Base-by-base conservation (phyloP, 2,797 vertebrate genomes). In the Coregonus sp. region DNA sequence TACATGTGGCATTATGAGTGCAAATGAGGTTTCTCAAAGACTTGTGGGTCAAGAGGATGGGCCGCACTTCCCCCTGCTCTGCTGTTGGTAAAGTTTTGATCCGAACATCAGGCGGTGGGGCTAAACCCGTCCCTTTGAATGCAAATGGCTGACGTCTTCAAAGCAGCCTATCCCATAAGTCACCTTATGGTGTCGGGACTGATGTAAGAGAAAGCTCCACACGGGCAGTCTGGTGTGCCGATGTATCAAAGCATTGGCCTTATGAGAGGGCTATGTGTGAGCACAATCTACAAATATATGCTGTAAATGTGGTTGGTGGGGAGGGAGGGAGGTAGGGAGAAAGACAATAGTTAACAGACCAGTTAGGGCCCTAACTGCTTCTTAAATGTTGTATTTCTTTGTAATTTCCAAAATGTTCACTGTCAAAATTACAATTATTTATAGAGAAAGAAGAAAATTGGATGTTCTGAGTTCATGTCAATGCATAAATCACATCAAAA, bases 61-160 rank as follows among this genome's bases (percentile, higher is more conserved):
- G 35, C 2, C 4, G 50, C 85, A 87, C 77, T 63, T 88, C 74
- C 47, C 65, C 67, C 70, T 73, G 80, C 78, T 82, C 78, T 81
- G 80, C 73, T 86, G 80, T 78, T 65, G 40, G 40, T 47, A 50
- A 75, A 79, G 78, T 88, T 90, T 85, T 91, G 85, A 93, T 88
- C 84, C 63, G 11, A 82, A 80, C 73, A 67, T 75, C 70, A 63
- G 79, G 79, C 25, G 47, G 74, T 51, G 61, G 78, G 74, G 70
- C 74, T 0, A 63, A 70, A 33, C 63, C 71, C 25, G 59, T 81
- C 70, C 78, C 74, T 86, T 81, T 78, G 87, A 92, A 92, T 92
- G 82, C 81, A 87, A 90, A 93, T 88, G 74, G 83, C 50, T 59
- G 76, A 80, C 69, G 74, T 69, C 84, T 89, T 91, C 85, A 91